Base-by-base conservation (phyloP, 2,797 vertebrate species). In the Sebastiscus albofasciatus region DNA sequence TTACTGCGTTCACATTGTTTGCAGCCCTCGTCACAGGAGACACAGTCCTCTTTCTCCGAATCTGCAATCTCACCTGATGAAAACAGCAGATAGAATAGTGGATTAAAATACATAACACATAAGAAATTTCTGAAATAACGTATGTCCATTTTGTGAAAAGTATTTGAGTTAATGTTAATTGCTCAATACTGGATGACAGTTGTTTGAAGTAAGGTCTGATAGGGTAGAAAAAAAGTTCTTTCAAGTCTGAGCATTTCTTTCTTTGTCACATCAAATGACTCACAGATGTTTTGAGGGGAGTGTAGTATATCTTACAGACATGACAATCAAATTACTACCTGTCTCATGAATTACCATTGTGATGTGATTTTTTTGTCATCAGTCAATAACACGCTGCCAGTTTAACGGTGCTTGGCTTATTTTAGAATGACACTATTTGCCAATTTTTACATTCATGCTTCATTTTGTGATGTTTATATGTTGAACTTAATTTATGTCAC, bases 11-110 rank as follows among this genome's bases (percentile, higher is more conserved):
- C 72, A 85, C 98, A 99, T 8, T 90, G 91, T 78, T 94, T 92
- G 69, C 98, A 99, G 78, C 97, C 97, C 8, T 97, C 95, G 69
- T 97, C 95, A 91, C 98, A 99, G 26, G 91, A 84, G 46, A 96
- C 9, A 22, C 97, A 99, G 16, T 90, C 93, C 55, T 95, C 95
- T 22, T 92, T 82, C 59, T 95, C 91, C 60, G 84, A 82, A 62
- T 96, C 94, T 75, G 93, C 92, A 66, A 94, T 87, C 91, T 96
- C 90, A 90, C 95, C 98, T 98, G 82, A 52, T 77, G 33, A 90
- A 78, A 60, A 59, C 34, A 87, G 13, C 59, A 55, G 8, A 39
- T 36, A 20, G 26, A 27, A 55, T 0, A 34, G 3, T 22, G 20
- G 4, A 52, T 67, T 22, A 36, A 60, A 56, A 58, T 55, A 4